Percentiles rank a stretch among this genome's conserved stretches.
Evolutionary conservation across 2,888 invertebrate species (phyloP).

Genomic region (Leptogaster cylindrica): DNA sequence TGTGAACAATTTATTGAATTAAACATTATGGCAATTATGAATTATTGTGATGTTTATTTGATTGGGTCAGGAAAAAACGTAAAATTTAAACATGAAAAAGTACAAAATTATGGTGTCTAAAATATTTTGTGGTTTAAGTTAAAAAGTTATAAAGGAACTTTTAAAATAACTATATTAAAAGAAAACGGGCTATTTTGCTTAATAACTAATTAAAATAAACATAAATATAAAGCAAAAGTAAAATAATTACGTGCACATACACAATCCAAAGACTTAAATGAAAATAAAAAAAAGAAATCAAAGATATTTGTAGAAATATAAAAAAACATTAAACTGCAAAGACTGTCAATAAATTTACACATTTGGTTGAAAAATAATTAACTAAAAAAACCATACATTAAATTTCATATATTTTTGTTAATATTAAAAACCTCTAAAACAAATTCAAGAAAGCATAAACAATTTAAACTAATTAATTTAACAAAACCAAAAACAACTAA

Average conservation of each 20-base stretch:
- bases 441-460: background rate
- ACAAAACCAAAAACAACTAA: too few relatives aligned
- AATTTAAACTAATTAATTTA: background rate
- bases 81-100: slow-evolving; percentile 21
- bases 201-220: slow-evolving; percentile 13
- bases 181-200: slow-evolving; percentile 45
- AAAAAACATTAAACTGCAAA: slow-evolving; percentile 16
- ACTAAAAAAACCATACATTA: background rate
- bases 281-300: slow-evolving; percentile 7
- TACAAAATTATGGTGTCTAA: slow-evolving; percentile 40
- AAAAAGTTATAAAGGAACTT: slow-evolving; percentile 32
- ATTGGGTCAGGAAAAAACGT: slow-evolving; percentile 5
- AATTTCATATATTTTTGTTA: slow-evolving; percentile 19
- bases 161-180: slow-evolving; percentile 21
- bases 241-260: slow-evolving; percentile 19
- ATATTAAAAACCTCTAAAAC: background rate
- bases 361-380: background rate
- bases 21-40: too few relatives aligned
- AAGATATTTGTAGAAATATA: background rate
- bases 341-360: slow-evolving; percentile 23
- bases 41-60: too few relatives aligned
- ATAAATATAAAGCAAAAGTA: slow-evolving; percentile 8
- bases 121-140: slow-evolving; percentile 29
- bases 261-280: slow-evolving; percentile 23
- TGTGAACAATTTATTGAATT: background rate